Conservation (phyloP, 1,140 invertebrate genomes). For the Contarinia nasturtii region DNA sequence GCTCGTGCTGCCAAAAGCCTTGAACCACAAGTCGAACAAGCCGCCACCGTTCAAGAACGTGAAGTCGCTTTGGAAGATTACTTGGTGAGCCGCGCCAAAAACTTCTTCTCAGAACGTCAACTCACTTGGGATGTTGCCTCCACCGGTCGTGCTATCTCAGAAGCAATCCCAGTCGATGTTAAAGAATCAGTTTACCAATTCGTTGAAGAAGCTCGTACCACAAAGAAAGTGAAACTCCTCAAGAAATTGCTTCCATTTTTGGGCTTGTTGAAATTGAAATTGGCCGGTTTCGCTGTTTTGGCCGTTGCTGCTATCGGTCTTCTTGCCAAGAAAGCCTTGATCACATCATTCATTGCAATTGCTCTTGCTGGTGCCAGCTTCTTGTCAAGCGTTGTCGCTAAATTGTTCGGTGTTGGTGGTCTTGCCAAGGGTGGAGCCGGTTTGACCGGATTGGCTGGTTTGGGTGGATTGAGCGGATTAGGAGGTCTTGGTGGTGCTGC, state of each 20-base stretch:
- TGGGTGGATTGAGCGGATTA: slow-evolving; percentile 19
- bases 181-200: slow-evolving; percentile 31
- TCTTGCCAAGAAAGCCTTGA: slow-evolving; percentile 44
- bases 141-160: slow-evolving; percentile 28
- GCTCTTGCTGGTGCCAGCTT: slow-evolving; percentile 28
- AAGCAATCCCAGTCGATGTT: slow-evolving; percentile 28
- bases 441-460: slow-evolving; percentile 15
- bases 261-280: slow-evolving; percentile 36
- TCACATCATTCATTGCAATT: slow-evolving; percentile 38
- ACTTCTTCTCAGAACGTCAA: slow-evolving; percentile 36
- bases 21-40: slow-evolving; percentile 23
- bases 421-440: slow-evolving; percentile 14
- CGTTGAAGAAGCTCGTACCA: slow-evolving; percentile 37
- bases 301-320: slow-evolving; percentile 36
- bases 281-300: slow-evolving; percentile 31
- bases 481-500: slow-evolving; percentile 1
- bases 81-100: slow-evolving; percentile 29
- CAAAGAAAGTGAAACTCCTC: slow-evolving; percentile 38
- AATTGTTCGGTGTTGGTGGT: slow-evolving; percentile 12
- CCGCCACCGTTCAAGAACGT: slow-evolving; percentile 28
- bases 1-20: slow-evolving; percentile 22
- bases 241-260: slow-evolving; percentile 35
- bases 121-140: slow-evolving; percentile 31
- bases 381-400: slow-evolving; percentile 25
- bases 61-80: slow-evolving; percentile 38